These are phyloP conservation scores for Hyla sarda DNA, from an alignment of 2,113 vertebrate species.

Conservation along the genomic window DNA sequence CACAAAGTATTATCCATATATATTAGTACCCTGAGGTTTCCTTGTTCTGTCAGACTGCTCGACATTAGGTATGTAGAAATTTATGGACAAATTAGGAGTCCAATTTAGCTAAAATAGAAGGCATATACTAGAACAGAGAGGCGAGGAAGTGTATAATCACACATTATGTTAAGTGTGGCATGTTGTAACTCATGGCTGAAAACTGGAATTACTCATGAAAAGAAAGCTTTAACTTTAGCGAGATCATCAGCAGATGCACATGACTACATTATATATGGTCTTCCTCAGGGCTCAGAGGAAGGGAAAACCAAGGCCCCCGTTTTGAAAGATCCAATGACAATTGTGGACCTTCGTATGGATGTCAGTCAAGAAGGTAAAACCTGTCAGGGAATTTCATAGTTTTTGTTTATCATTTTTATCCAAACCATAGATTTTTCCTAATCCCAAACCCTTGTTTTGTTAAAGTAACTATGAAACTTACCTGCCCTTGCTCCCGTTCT, in stretches of 20 bases:
- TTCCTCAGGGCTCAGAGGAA: too few relatives aligned
- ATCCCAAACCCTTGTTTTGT: too few relatives aligned
- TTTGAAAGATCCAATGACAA: too few relatives aligned
- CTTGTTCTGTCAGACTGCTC: constrained; percentile 42
- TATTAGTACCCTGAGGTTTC: constrained; percentile 56
- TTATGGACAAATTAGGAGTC: constrained; percentile 55
- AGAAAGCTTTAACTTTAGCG: not conserved
- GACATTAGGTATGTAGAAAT: constrained; percentile 44
- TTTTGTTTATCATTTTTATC: too few relatives aligned
- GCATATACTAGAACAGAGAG: not conserved
- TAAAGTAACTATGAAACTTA: too few relatives aligned
- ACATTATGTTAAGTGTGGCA: constrained; percentile 41
- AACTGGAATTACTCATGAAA: constrained; percentile 15
- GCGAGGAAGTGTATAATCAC: constrained; percentile 52
- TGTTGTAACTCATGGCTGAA: constrained; percentile 31
- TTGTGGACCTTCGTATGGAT: too few relatives aligned
- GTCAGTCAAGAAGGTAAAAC: too few relatives aligned
- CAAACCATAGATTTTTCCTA: too few relatives aligned
- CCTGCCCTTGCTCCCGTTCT: too few relatives aligned
- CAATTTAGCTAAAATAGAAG: constrained; percentile 55
- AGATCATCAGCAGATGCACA: constrained; percentile 15
- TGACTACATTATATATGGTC: too few relatives aligned
- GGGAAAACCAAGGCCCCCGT: too few relatives aligned
- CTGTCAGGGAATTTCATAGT: too few relatives aligned
- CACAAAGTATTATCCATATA: constrained; percentile 44